Evolutionary conservation across 2,888 invertebrate species (phyloP), one percentile per base, ranked within the genome.

Genomic region (Proisotoma minuta): DNA sequence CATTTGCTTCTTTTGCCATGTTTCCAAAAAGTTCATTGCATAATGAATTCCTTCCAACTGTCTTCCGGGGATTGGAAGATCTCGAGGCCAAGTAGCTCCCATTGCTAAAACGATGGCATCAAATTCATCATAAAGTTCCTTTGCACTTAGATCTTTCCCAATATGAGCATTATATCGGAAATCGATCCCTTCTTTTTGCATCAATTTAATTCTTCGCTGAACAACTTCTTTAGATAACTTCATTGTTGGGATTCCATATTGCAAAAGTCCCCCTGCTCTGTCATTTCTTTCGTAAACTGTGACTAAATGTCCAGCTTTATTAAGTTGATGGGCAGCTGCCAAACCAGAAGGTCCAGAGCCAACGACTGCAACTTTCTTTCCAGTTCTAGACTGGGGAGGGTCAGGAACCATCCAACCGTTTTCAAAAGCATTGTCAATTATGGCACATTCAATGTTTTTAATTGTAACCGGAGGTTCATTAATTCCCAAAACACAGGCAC

Each of bases 181-280:
- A 2, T 79, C 79, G 65, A 96, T 85, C 23, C 98, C 98, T 79
- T 99, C 98, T 0, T 86, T 88, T 12, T 86, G 83, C 81, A 99
- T 82, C 52, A 99, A 82, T 66, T 87, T 84, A 1, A 98, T 85
- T 63, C 99, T 83, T 4, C 98, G 81, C 75, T 91, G 89, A 0
- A 99, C 95, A 59, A 95, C 92, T 65, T 88, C 84, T 79, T 98
- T 99, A 76, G 91, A 88, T 10, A 99, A 82, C 80, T 99, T 99
- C 98, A 99, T 99, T 5, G 93, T 94, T 18, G 99, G 99, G 77
- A 99, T 99, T 62, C 99, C 99, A 79, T 99, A 99, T 76, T 95
- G 92, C 52, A 99, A 81, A 23, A 99, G 82, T 0, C 99, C 99
- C 61, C 98, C 98, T 2, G 93, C 82, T 10, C 94, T 85, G 79